phyloP scores from a whole-genome alignment of 2,797 vertebrate species.

The Bryconaethiops microstoma region DNA sequence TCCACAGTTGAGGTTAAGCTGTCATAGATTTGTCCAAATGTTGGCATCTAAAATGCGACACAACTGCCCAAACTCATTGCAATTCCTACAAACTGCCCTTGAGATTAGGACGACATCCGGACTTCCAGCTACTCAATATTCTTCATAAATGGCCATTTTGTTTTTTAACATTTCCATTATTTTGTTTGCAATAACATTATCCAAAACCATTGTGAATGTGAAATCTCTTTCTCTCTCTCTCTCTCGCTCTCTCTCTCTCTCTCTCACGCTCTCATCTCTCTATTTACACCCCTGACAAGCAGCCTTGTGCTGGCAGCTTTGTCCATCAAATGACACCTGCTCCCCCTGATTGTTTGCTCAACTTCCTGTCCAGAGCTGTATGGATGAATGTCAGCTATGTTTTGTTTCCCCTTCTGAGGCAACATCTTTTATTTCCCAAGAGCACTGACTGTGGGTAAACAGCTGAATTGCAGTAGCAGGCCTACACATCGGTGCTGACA shows the following conservation, averaged over 20 bases:
- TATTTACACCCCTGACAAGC: constrained; percentile 69
- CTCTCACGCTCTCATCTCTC: constrained; percentile 46
- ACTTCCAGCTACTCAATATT: neutral
- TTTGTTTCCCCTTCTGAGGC: constrained; percentile 53
- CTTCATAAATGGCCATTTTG: neutral
- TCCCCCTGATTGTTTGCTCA: constrained; percentile 73
- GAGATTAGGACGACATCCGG: neutral
- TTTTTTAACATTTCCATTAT: constrained; percentile 21
- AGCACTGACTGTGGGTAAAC: constrained; percentile 27
- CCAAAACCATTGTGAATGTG: constrained; percentile 54
- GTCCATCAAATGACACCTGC: constrained; percentile 76
- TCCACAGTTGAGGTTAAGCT: neutral
- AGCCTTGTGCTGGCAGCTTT: constrained; percentile 68
- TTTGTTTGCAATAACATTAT: constrained; percentile 29
- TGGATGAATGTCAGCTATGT: constrained; percentile 64
- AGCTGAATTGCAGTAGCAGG: constrained; percentile 19
- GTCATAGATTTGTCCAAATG: neutral
- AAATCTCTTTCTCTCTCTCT: neutral
- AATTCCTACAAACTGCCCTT: neutral
- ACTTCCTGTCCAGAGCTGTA: constrained; percentile 67
- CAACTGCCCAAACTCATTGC: neutral
- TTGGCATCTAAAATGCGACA: neutral
- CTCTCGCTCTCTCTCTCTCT: neutral
- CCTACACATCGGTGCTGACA: constrained; percentile 3
- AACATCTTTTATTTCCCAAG: constrained; percentile 59